Base-by-base conservation (phyloP, 2,888 invertebrate genomes). In the Eurytoma adleriae region DNA sequence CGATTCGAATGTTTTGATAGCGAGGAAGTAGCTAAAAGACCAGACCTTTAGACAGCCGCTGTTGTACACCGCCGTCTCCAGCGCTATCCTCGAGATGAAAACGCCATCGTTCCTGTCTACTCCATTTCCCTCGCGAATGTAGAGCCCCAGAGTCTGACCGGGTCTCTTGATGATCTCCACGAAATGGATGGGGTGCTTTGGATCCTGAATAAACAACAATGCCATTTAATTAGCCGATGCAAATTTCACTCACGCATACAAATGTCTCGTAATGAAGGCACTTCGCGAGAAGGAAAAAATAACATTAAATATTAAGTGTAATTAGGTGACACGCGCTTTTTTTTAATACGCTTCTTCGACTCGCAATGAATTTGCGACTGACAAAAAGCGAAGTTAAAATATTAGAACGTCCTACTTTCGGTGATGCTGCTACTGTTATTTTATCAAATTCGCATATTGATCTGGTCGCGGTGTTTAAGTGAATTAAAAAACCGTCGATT, bases 121-220 rank as follows among this genome's bases (percentile, higher is more conserved):
- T n/a, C 99, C 99, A 89, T 99, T 99, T n/a, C 99, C 99, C 93
- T 99, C 99, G 59, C 99, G 94, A 88, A 99, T 99, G 91, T 99
- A 99, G 81, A 99, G 93, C 62, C 99, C 99, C 83, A 99, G 93
- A 40, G 99, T 99, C 92, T 99, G 99, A 16, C 99, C 99, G 0
- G 99, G 99, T 86, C 99, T 94, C 92, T 99, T 99, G 85, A 99
- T 98, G 88, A 99, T 99, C 92, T 99, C 99, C 86, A 99, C 98
- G 89, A 98, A 94, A 91, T 96, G 94, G 82, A 97, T 96, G 85
- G 95, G 93, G 90, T 96, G 95, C 86, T 95, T 94, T 18, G 95
- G 93, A 89, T 95, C 95, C 94, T 95, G 91, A 48, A 87, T 14
- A 52, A 80, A 67, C n/a, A 52, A 27, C 40, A 67, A 50, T 50